phyloP scores from a whole-genome alignment of 2,113 vertebrate genomes.

The Anoura caudifer region DNA sequence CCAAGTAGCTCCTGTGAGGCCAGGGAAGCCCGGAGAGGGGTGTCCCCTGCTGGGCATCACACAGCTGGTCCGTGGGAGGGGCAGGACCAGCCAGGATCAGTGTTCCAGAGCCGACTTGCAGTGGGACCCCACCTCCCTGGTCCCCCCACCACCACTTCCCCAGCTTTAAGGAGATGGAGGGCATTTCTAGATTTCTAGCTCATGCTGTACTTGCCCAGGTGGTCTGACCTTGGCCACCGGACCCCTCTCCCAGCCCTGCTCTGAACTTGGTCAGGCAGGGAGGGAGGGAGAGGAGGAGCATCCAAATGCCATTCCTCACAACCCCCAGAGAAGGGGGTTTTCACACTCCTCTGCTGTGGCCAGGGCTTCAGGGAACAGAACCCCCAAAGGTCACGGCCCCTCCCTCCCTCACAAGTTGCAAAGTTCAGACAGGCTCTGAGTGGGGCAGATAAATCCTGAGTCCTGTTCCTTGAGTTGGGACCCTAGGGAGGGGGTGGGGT shows the following conservation, averaged over 20 bases:
- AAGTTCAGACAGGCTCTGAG: not conserved
- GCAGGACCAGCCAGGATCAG: not conserved
- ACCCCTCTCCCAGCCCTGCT: not conserved
- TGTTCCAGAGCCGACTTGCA: not conserved
- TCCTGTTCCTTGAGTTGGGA: not conserved
- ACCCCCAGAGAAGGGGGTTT: constrained; percentile 27
- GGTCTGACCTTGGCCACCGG: not conserved
- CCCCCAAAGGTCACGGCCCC: constrained; percentile 57
- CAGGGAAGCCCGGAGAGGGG: not conserved
- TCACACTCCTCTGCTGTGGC: not conserved
- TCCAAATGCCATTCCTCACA: constrained; percentile 34
- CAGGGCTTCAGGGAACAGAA: constrained; percentile 20
- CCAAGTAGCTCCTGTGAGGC: not conserved
- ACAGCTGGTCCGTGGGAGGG: rapidly evolving
- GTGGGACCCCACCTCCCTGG: not conserved
- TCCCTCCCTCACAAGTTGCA: not conserved
- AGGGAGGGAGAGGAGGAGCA: too few species aligned
- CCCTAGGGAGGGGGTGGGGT: too few species aligned
- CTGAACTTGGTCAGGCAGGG: not conserved
- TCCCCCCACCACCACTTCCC: rapidly evolving
- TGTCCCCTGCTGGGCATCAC: not conserved
- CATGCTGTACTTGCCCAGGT: not conserved
- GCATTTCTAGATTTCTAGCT: not conserved
- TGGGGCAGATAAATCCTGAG: not conserved
- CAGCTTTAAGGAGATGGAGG: not conserved